These are phyloP conservation scores for Anser cygnoides DNA, from an alignment of 2,113 vertebrate species.

Conservation along the genomic window DNA sequence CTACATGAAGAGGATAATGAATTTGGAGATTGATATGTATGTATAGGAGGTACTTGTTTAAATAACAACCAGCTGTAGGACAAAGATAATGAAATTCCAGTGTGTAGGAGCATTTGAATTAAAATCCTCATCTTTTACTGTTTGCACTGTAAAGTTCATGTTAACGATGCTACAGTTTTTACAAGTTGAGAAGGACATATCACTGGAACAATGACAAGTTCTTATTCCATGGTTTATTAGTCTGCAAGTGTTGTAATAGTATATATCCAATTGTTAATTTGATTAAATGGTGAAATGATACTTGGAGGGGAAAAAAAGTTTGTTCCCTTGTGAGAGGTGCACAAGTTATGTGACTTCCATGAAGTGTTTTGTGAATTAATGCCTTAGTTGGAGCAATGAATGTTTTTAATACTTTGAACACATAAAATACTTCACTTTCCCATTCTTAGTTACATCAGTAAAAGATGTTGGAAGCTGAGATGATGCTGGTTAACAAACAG, in stretches of 20 bases:
- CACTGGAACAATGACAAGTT: neutral
- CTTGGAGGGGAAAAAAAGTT: neutral
- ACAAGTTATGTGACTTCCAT: neutral
- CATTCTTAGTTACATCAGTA: neutral
- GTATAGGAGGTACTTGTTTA: neutral
- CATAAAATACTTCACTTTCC: neutral
- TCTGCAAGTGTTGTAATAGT: neutral
- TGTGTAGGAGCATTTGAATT: neutral
- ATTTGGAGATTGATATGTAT: neutral
- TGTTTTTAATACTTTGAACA: neutral
- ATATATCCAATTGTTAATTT: neutral
- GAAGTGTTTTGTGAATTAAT: neutral
- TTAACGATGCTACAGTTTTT: neutral
- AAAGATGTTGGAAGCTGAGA: neutral
- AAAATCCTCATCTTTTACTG: neutral
- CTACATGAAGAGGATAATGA: neutral
- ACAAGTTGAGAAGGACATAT: neutral
- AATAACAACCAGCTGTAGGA: neutral
- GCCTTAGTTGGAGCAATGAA: neutral
- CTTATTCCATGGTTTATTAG: neutral
- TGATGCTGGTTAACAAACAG: neutral
- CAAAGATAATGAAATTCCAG: neutral
- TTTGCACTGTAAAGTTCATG: neutral
- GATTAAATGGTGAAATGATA: neutral
- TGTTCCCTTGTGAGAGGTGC: neutral